Conservation (phyloP, 2,888 invertebrate genomes). For the Halictus quadricinctus region DNA sequence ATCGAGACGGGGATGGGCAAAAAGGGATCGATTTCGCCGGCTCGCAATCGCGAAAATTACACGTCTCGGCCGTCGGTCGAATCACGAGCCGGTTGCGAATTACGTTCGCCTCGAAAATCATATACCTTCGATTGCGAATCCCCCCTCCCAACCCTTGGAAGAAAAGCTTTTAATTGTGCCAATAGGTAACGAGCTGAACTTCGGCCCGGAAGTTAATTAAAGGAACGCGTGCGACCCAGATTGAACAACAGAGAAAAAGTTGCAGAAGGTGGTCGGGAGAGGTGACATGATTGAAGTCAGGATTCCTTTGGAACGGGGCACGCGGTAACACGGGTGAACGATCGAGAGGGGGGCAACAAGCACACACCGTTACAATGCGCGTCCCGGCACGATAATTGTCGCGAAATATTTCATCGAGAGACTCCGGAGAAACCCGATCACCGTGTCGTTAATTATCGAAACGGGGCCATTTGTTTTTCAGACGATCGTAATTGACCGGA, state of each 20-base stretch:
- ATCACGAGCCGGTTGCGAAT: conserved; percentile 52
- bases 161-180: conserved; percentile 27
- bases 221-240: conserved; percentile 25
- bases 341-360: neutral
- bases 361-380: conserved; percentile 33
- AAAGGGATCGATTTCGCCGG: conserved; percentile 62
- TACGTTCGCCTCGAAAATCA: conserved; percentile 53
- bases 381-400: conserved; percentile 35
- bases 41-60: conserved; percentile 67
- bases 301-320: neutral
- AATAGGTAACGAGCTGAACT: conserved; percentile 25
- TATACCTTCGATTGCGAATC: conserved; percentile 21
- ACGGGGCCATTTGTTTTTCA: conserved; percentile 63
- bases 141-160: neutral
- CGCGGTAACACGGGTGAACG: neutral
- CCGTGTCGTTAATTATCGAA: conserved; percentile 66
- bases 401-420: conserved; percentile 50
- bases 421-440: conserved; percentile 28
- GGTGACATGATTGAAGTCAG: conserved; percentile 16
- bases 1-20: conserved; percentile 43
- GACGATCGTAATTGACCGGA: conserved; percentile 62
- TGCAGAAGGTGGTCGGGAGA: neutral
- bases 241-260: neutral
- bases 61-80: conserved; percentile 53
- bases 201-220: conserved; percentile 24